These are phyloP conservation scores for Drosophila eugracilis DNA, from an alignment of 1,140 invertebrate genomes.

Conservation along the genomic window DNA sequence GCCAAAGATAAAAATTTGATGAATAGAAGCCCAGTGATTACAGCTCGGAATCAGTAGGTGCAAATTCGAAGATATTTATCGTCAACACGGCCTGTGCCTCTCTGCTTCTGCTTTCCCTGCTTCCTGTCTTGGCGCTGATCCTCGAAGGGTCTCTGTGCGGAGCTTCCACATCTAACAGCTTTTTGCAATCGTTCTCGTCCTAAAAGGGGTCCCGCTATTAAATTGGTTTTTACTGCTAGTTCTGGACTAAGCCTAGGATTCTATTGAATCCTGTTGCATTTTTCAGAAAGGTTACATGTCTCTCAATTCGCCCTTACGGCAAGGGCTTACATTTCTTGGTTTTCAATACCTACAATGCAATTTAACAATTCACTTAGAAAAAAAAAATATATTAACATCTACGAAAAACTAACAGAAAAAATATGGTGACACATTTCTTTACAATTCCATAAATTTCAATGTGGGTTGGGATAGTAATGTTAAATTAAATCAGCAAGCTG, in stretches of 20 bases:
- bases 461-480: background rate
- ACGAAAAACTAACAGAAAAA: slow-evolving; percentile 2
- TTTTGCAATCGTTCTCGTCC: slow-evolving; percentile 1
- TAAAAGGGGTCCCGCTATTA: slow-evolving; percentile 8
- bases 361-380: slow-evolving; percentile 10
- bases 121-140: background rate
- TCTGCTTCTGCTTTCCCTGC: slow-evolving; percentile 2
- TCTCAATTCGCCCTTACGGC: slow-evolving; percentile 12
- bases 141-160: background rate
- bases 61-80: slow-evolving; percentile 18
- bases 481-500: slow-evolving; percentile 19
- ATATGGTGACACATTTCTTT: too few species aligned
- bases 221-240: slow-evolving; percentile 13
- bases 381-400: background rate
- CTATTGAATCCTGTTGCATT: slow-evolving; percentile 1
- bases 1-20: slow-evolving; percentile 12
- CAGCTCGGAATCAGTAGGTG: slow-evolving; percentile 12
- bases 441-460: too few species aligned
- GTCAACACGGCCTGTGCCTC: slow-evolving; percentile 1
- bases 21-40: background rate
- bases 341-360: slow-evolving; percentile 15
- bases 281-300: slow-evolving; percentile 15
- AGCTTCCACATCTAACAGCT: slow-evolving; percentile 7
- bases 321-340: slow-evolving; percentile 28
- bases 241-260: slow-evolving; percentile 15